Base-by-base conservation (phyloP, 2,113 vertebrate species). In the Bos indicus region DNA sequence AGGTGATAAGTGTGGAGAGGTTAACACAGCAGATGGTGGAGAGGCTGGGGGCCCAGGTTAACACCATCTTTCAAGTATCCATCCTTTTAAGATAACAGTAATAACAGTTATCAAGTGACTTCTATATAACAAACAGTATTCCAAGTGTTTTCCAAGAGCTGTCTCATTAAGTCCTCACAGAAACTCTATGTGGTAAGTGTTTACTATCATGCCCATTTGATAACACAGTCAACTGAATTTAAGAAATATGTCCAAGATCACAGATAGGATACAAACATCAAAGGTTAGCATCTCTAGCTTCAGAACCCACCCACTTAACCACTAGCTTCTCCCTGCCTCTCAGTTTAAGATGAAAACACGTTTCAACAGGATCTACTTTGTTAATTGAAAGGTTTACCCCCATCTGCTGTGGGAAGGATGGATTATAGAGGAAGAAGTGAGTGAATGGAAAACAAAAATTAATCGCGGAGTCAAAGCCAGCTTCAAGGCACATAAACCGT, bases 401-500 rank as follows among this genome's bases (percentile, higher is more conserved):
- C 25, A 48, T 57, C 36, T 81, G 40, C 36, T 88, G 1, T 87
- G n/a, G 48, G 36, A 91, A 84, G 19, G 86, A 9, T 6, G 1
- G n/a, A 10, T 87, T 80, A 59, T 3, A 48, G 16, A 84, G 36
- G 14, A 77, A 36, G 5, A 51, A 60, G 2, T 67, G 67, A 74
- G 19, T 74, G 28, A 14, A 84, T n/a, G 23, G 3, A 95, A 36
- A 59, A 48, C 6, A 59, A 6, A 84, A 80, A 87, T 83, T 15
- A 8, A 40, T 3, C 15, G 2, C 15, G 77, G 5, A 13, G 51
- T 87, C 23, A 80, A 46, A 36, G 33, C 1, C 1, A 14, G 21
- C 19, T 43, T 57, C 59, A 40, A 1, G 25, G 1, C 15, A 11
- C 9, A 16, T 4, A 2, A 14, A 21, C 19, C 5, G 5, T 21